Conservation (phyloP, 2,797 vertebrate species). For the Gymnothorax javanicus region DNA sequence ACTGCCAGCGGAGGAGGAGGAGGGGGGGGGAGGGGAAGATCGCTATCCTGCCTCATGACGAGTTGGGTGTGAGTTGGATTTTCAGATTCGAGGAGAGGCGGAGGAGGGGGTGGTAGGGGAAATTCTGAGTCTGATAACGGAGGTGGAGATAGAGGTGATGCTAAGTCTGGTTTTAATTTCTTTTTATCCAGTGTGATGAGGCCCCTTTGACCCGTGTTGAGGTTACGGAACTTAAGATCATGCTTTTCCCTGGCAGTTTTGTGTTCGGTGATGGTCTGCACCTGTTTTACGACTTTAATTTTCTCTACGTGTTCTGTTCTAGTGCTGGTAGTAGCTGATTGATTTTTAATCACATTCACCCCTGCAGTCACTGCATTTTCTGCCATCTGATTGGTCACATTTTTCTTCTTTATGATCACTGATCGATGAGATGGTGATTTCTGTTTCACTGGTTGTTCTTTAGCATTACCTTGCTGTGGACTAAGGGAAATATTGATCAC, state of each 20-base stretch:
- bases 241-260: slow-evolving; percentile 77
- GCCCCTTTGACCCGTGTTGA: slow-evolving; percentile 66
- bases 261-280: slow-evolving; percentile 66
- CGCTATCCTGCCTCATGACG: slow-evolving; percentile 57
- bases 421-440: slow-evolving; percentile 42
- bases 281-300: slow-evolving; percentile 51
- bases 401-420: slow-evolving; percentile 18
- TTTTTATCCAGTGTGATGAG: slow-evolving; percentile 67
- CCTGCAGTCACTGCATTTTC: background rate
- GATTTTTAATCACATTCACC: slow-evolving; percentile 16
- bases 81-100: slow-evolving; percentile 67
- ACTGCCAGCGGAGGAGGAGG: slow-evolving; percentile 63
- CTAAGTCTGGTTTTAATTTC: slow-evolving; percentile 63
- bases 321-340: slow-evolving; percentile 14
- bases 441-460: slow-evolving; percentile 21
- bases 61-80: slow-evolving; percentile 61
- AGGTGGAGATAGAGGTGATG: slow-evolving; percentile 60
- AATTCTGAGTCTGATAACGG: slow-evolving; percentile 69
- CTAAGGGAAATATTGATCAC: slow-evolving; percentile 21
- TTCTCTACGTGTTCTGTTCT: slow-evolving; percentile 30
- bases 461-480: slow-evolving; percentile 3
- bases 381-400: slow-evolving; percentile 18
- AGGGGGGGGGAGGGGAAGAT: slow-evolving; percentile 53
- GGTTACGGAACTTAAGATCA: slow-evolving; percentile 75
- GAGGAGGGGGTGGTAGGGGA: slow-evolving; percentile 81